Conservation (phyloP, 2,888 invertebrate genomes). For the Drosophila anomalata region DNA sequence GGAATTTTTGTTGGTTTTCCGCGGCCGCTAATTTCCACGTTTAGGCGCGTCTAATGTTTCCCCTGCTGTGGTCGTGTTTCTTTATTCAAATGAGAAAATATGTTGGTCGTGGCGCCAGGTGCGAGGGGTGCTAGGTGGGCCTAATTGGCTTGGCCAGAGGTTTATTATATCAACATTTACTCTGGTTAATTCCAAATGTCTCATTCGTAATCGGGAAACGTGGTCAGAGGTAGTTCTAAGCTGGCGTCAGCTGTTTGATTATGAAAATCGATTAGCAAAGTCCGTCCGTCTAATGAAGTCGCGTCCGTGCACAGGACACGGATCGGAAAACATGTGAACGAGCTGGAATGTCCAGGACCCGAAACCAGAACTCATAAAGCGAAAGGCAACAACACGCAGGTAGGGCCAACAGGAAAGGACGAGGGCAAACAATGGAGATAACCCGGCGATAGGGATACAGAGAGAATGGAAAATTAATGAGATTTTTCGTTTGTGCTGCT, state of each 20-base stretch:
- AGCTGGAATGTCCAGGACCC: constrained; percentile 17
- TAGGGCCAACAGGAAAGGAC: constrained; percentile 13
- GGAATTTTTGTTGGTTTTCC: constrained; percentile 30
- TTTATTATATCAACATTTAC: constrained; percentile 70
- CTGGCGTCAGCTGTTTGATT: constrained; percentile 48
- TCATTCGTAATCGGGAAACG: constrained; percentile 49
- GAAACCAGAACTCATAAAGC: constrained; percentile 20
- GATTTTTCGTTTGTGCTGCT: constrained; percentile 51
- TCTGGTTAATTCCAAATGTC: constrained; percentile 51
- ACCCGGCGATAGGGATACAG: constrained; percentile 32
- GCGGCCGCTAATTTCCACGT: constrained; percentile 71
- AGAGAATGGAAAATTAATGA: constrained; percentile 52
- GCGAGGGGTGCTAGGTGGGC: constrained; percentile 32
- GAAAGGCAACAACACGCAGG: constrained; percentile 23
- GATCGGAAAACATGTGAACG: constrained; percentile 27
- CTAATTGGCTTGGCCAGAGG: constrained; percentile 65
- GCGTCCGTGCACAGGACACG: constrained; percentile 17
- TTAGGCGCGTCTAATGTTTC: constrained; percentile 72
- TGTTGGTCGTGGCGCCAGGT: constrained; percentile 43
- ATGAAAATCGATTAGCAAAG: constrained; percentile 65
- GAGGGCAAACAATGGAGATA: constrained; percentile 45
- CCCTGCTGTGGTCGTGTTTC: constrained; percentile 55
- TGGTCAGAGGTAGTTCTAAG: constrained; percentile 19
- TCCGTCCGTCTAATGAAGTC: constrained; percentile 34
- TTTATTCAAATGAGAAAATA: constrained; percentile 72